Evolutionary conservation across 2,113 vertebrate genomes (phyloP), one percentile per base, ranked within the genome.

Genomic region (Oncorhynchus nerka): DNA sequence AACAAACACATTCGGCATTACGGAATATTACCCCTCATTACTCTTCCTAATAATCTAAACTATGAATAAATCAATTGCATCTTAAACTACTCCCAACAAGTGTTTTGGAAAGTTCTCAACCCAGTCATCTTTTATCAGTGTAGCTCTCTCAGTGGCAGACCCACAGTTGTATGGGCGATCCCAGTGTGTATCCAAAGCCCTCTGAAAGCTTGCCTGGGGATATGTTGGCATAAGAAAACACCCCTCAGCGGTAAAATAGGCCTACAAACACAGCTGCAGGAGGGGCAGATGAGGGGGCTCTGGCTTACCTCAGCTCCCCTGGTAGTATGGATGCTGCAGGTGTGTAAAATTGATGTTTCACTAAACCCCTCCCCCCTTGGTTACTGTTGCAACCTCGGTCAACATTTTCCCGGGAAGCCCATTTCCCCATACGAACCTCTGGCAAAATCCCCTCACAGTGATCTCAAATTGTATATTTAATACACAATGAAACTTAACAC

Each of bases 201-300:
- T 79, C 85, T 69, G 49, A 79, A 83, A 86, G 80, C 80, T 64
- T 0, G 82, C 85, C 81, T 55, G 39, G 22, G 85, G 89, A 84
- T 81, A 85, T 57, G 16, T 62, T 71, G 76, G 78, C 76, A 73
- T 39, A 39, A 76, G 70, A 75, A 85, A 83, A 80, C 79, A 75
- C 71, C 76, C 64, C 67, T 77, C 77, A 77, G 70, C 73, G 67
- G 71, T n/a, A 70, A 57, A 30, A 61, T 45, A 45, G 39, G 39
- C 39, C 9, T 15, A 73, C 19, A 48, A 32, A 20, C 51, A 67
- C 30, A 69, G 32, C 34, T 48, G 20, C 34, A 45, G 2, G 28
- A 45, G 68, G 19, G 4, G 5, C 5, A 26, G 45, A 49, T 45
- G 32, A 70, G 19, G n/a, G 24, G 68, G 34, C 32, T 68, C 48